phyloP scores from a whole-genome alignment of 2,888 invertebrate species.

The Andrena minutula region DNA sequence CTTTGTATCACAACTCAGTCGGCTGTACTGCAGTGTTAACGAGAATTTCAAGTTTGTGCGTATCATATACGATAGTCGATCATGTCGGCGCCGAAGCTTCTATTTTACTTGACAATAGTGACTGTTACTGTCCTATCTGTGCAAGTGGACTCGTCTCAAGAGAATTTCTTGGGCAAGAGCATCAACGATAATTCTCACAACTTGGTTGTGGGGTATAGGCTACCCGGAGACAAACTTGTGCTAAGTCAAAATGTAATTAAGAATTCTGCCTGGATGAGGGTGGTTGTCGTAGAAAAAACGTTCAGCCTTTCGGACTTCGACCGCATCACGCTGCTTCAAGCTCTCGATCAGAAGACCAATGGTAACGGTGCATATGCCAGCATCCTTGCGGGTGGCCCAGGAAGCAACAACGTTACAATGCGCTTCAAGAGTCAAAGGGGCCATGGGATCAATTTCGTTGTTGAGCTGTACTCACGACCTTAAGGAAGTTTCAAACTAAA shows the following conservation, averaged over 20 bases:
- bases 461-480: slow-evolving; percentile 82
- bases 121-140: slow-evolving; percentile 31
- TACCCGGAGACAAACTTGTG: slow-evolving; percentile 70
- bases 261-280: slow-evolving; percentile 73
- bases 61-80: neutral
- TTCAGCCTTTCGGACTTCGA: slow-evolving; percentile 67
- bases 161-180: slow-evolving; percentile 20
- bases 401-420: slow-evolving; percentile 79
- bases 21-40: neutral
- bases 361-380: slow-evolving; percentile 85
- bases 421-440: slow-evolving; percentile 85
- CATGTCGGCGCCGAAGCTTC: slow-evolving; percentile 46
- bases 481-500: neutral
- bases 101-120: slow-evolving; percentile 34
- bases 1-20: slow-evolving; percentile 13
- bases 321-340: slow-evolving; percentile 82
- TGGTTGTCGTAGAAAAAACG: slow-evolving; percentile 71
- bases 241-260: slow-evolving; percentile 71
- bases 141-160: slow-evolving; percentile 31
- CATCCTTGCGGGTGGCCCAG: slow-evolving; percentile 84
- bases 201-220: slow-evolving; percentile 72
- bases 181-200: slow-evolving; percentile 67
- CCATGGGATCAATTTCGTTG: slow-evolving; percentile 84
- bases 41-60: neutral
- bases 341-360: slow-evolving; percentile 83